Conservation (phyloP, 2,888 invertebrate genomes). For the Andrena praecox region DNA sequence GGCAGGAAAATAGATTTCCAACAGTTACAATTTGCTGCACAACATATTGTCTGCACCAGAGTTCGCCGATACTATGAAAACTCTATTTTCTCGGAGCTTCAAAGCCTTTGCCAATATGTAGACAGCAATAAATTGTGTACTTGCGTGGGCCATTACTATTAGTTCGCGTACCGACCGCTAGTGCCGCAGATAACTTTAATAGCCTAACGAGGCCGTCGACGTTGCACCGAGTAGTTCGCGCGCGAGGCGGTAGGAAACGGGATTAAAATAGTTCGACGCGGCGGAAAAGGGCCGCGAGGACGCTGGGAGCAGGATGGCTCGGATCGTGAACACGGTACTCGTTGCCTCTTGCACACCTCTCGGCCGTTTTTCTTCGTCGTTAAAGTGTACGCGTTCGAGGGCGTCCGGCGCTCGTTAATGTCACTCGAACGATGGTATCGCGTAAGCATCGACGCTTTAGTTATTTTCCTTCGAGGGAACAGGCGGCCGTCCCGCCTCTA, state of each 20-base stretch:
- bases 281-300: conserved; percentile 48
- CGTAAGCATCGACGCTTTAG: conserved; percentile 42
- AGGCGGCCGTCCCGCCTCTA: background rate
- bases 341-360: conserved; percentile 16
- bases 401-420: conserved; percentile 62
- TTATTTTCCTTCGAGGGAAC: conserved; percentile 45
- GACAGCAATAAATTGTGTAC: no score
- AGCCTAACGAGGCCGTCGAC: conserved; percentile 58
- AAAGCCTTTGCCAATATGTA: no score
- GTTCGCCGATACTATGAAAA: no score
- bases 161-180: conserved; percentile 5
- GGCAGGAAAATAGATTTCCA: no score
- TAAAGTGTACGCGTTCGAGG: conserved; percentile 44
- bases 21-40: no score
- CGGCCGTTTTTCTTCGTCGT: conserved; percentile 37
- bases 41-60: no score
- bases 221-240: conserved; percentile 36
- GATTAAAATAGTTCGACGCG: conserved; percentile 67
- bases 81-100: no score
- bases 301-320: conserved; percentile 21
- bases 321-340: conserved; percentile 27
- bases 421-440: conserved; percentile 39
- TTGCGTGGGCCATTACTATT: no score
- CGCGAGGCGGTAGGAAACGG: conserved; percentile 60
- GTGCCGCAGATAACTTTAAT: conserved; percentile 43